phyloP scores from a whole-genome alignment of 2,888 invertebrate species.

The Epirrhoe alternata region DNA sequence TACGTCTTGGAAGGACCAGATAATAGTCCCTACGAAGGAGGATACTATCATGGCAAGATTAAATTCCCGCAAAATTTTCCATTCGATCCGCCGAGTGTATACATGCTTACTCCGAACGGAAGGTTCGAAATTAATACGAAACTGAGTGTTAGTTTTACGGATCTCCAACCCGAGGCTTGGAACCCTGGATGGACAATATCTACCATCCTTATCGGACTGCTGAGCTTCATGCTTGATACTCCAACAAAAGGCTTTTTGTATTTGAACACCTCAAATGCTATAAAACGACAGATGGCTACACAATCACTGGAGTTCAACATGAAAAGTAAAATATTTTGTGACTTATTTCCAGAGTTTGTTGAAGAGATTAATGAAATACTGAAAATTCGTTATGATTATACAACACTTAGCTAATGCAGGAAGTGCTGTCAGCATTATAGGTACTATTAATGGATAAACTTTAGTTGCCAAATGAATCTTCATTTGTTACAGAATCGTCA shows the following conservation, averaged over 20 bases:
- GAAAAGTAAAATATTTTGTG: conserved; percentile 95
- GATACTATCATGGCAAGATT: conserved; percentile 90
- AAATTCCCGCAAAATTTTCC: conserved; percentile 98
- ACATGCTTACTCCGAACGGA: conserved; percentile 99
- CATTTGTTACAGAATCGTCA: no score
- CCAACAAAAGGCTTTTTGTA: conserved; percentile 98
- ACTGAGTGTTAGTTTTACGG: conserved; percentile 97
- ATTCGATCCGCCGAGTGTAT: conserved; percentile 98
- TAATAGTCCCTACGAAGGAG: conserved; percentile 97
- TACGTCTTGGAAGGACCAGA: conserved; percentile 99
- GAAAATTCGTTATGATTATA: conserved; percentile 45
- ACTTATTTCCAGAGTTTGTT: conserved; percentile 97
- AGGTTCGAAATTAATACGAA: conserved; percentile 95
- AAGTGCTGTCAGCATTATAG: no score
- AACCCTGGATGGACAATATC: conserved; percentile 99
- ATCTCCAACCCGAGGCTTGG: conserved; percentile 99
- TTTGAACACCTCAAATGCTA: conserved; percentile 95
- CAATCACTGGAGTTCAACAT: conserved; percentile 96
- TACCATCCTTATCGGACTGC: conserved; percentile 97
- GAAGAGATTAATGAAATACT: conserved; percentile 88
- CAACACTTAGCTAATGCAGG: no score
- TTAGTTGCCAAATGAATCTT: no score
- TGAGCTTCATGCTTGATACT: conserved; percentile 98
- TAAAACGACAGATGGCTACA: conserved; percentile 92
- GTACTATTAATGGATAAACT: no score